Conservation (phyloP, 2,797 vertebrate genomes). For the Pseudochirops cupreus region DNA sequence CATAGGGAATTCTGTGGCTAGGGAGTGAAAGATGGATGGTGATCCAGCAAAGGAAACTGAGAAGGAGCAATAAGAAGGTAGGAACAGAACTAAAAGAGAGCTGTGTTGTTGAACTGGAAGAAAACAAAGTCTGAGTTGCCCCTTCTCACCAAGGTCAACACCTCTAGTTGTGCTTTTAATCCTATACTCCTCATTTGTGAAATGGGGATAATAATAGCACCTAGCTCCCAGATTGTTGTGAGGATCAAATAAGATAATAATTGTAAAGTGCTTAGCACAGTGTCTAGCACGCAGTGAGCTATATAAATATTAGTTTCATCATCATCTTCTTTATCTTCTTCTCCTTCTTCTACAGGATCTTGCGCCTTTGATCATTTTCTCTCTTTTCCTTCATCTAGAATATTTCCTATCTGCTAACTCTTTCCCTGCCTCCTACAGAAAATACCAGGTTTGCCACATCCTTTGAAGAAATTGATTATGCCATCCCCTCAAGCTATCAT, state of each 20-base stretch:
- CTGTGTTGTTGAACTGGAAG: background rate
- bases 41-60: background rate
- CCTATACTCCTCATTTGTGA: background rate
- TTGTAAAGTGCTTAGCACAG: background rate
- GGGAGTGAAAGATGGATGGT: background rate
- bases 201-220: background rate
- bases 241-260: background rate
- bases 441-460: background rate
- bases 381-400: background rate
- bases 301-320: background rate
- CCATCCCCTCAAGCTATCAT: background rate
- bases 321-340: background rate
- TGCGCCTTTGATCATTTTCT: background rate
- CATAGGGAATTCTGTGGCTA: background rate
- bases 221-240: background rate
- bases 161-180: background rate
- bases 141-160: background rate
- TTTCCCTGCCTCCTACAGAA: background rate
- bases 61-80: background rate
- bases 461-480: background rate
- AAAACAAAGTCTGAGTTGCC: background rate
- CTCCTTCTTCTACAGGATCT: background rate
- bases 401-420: background rate
- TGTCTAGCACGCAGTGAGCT: background rate
- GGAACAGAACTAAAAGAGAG: background rate